Conservation (phyloP, 2,113 vertebrate species). For the Rynchops niger region DNA sequence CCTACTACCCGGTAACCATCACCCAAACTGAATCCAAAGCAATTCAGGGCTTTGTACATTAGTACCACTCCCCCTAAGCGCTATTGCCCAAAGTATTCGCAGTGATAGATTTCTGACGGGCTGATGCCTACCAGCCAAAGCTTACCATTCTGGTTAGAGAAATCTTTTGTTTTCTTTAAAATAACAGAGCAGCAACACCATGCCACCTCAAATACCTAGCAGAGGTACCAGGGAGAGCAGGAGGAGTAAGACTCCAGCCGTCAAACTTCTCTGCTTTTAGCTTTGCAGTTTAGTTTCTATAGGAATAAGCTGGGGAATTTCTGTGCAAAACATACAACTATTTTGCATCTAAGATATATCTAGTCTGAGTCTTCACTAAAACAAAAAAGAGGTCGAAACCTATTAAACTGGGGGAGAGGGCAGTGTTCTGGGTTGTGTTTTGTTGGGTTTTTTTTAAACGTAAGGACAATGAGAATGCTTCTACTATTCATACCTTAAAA, state of each 20-base stretch:
- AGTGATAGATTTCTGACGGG: background rate
- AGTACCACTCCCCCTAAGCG: background rate
- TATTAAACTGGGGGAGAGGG: background rate
- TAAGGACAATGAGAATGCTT: background rate
- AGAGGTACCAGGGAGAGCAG: background rate
- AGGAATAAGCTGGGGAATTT: background rate
- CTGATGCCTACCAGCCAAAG: background rate
- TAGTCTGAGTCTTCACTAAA: background rate
- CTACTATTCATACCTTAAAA: background rate
- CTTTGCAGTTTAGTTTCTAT: background rate
- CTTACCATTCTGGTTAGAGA: background rate
- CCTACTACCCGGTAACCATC: background rate
- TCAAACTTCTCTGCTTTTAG: background rate
- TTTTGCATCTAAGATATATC: background rate
- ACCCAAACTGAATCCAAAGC: background rate
- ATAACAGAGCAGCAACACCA: background rate
- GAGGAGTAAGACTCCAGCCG: background rate
- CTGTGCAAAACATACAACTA: background rate
- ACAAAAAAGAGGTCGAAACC: background rate
- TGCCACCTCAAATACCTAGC: background rate
- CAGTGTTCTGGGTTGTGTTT: too few species aligned
- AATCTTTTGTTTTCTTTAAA: background rate
- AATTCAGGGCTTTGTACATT: background rate
- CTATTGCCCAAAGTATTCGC: rapidly evolving
- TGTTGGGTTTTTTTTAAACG: background rate